Base-by-base conservation (phyloP, 53 echinoderm and acorn worm genomes). In the Hippasteria phrygiana region DNA sequence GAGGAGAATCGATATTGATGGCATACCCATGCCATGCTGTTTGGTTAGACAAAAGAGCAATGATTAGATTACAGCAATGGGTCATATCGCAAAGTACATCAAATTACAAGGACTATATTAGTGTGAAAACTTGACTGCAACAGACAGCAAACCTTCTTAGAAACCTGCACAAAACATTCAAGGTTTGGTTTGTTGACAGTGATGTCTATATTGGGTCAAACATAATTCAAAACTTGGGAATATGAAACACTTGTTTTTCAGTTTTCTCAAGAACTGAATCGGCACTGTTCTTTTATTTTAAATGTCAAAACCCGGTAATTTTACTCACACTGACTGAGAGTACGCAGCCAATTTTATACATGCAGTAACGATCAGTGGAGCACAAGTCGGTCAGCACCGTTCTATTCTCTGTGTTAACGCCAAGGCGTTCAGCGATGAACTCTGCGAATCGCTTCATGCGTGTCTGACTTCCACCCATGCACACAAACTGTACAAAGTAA, bases 21-120 rank as follows among this genome's bases (percentile, higher is more conserved):
- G 93, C 62, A 92, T 91, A 0, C 97, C 97, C 53, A 97, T 90
- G 5, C 97, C 97, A 93, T 97, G 97, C 97, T 97, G 89, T 38
- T 9, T n/a, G 11, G 37, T 14, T 24, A 24, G 4, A 29, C 4
- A 20, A 76, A 38, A 38, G 2, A 12, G 11, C 18, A 37, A 24
- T 11, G 9, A 20, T 51, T 20, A 14, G 16, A 51, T 17, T 51
- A 20, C 14, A 51, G 16, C 51, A 51, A 13, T 2, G 16, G 20
- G 5, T 51, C 51, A 2, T 14, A 51, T 2, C 51, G n/a, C n/a
- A n/a, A n/a, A n/a, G n/a, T n/a, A n/a, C n/a, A n/a, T n/a, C n/a
- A n/a, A n/a, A n/a, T n/a, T n/a, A n/a, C n/a, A n/a, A n/a, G n/a
- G n/a, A n/a, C n/a, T n/a, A n/a, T n/a, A n/a, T n/a, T n/a, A n/a